Evolutionary conservation across 1,140 invertebrate species (phyloP), one percentile per base, ranked within the genome.

Genomic region (Parasteatoda tepidariorum): DNA sequence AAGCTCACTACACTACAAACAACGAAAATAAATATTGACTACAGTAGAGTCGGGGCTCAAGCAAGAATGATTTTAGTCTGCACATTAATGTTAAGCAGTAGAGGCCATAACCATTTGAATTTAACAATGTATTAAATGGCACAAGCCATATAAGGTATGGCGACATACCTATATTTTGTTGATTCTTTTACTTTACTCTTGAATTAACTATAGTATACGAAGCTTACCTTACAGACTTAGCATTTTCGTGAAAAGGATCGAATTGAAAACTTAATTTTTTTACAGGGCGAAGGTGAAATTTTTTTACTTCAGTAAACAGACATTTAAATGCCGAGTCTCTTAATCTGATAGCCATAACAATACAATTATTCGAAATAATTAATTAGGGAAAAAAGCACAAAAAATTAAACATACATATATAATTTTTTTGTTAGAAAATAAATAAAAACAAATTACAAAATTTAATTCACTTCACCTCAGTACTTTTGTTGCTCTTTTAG

Each of bases 161-260:
- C n/a, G n/a, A n/a, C n/a, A n/a, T n/a, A n/a, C n/a, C n/a, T n/a
- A n/a, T n/a, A n/a, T n/a, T n/a, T n/a, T n/a, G n/a, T n/a, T n/a
- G n/a, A n/a, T n/a, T n/a, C n/a, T n/a, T n/a, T n/a, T n/a, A n/a
- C n/a, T n/a, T n/a, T n/a, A n/a, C n/a, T n/a, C n/a, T n/a, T n/a
- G n/a, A n/a, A n/a, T n/a, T n/a, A n/a, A n/a, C n/a, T n/a, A n/a
- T n/a, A n/a, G n/a, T n/a, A n/a, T n/a, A n/a, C n/a, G n/a, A 57
- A 66, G 41, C 90, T 91, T 91, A 95, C 94, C 95, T 93, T 86
- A 92, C 92, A 84, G 92, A 90, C 62, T 88, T 89, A 57, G 92
- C 92, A 88, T 93, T 93, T 84, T 92, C 89, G 85, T 92, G 90
- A 90, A 96, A 96, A 6, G 95, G 95, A 90, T 97, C 95, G 86